phyloP scores from a whole-genome alignment of 2,888 invertebrate genomes.

The Spilarctia lutea region DNA sequence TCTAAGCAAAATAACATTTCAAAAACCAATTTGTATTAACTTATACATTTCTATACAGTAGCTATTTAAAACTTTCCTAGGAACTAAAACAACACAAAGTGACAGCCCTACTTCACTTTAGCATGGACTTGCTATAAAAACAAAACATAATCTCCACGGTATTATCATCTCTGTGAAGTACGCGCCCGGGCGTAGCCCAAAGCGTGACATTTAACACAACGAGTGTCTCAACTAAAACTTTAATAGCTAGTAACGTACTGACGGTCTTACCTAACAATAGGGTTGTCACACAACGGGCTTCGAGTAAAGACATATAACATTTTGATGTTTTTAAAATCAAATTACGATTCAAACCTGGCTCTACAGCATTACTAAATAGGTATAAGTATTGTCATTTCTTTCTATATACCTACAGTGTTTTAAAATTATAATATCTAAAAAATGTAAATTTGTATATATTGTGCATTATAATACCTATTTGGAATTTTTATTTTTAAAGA shows the following conservation, averaged over 20 bases:
- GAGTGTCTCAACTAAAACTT: constrained; percentile 61
- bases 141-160: constrained; percentile 32
- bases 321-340: background rate
- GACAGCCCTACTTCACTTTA: constrained; percentile 13
- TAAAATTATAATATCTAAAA: too few relatives aligned
- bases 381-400: too few relatives aligned
- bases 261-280: constrained; percentile 32
- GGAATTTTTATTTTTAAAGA: too few relatives aligned
- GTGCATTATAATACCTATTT: too few relatives aligned
- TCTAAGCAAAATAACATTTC: too few relatives aligned
- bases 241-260: constrained; percentile 59
- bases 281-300: constrained; percentile 29
- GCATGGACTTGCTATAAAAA: constrained; percentile 17
- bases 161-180: constrained; percentile 48
- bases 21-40: background rate
- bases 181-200: constrained; percentile 48
- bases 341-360: too few relatives aligned
- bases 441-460: too few relatives aligned
- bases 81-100: constrained; percentile 8
- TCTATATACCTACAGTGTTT: too few relatives aligned
- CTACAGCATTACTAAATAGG: too few relatives aligned
- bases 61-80: background rate
- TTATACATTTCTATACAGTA: background rate
- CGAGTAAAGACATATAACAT: background rate
- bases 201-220: constrained; percentile 70